Evolutionary conservation across 2,113 vertebrate species (phyloP).

Genomic region (Salvelinus fontinalis): DNA sequence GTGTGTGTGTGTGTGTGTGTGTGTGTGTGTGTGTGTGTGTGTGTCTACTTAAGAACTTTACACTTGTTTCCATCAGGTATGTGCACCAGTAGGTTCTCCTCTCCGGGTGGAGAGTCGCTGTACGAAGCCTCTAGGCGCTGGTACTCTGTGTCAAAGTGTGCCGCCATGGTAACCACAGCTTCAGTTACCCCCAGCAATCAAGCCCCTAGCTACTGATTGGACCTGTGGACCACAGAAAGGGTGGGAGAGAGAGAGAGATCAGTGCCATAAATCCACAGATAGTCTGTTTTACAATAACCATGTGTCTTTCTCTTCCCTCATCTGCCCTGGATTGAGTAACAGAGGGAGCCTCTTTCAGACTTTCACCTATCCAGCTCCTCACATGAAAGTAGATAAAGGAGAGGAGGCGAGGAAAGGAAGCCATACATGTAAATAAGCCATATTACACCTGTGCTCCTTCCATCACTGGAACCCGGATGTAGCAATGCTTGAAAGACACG

Average conservation of each 20-base stretch:
- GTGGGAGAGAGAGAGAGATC: neutral
- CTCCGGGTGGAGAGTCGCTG: slow-evolving; percentile 91
- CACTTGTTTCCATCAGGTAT: slow-evolving; percentile 93
- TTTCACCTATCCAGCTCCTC: too few relatives aligned
- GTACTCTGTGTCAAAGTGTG: slow-evolving; percentile 93
- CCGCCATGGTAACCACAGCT: slow-evolving; percentile 80
- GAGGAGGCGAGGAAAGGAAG: too few relatives aligned
- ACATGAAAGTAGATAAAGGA: too few relatives aligned
- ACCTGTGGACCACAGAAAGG: neutral
- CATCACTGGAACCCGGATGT: too few relatives aligned
- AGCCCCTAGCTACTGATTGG: slow-evolving; percentile 50
- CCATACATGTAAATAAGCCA: too few relatives aligned
- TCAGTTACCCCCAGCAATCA: slow-evolving; percentile 34
- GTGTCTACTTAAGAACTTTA: slow-evolving; percentile 55
- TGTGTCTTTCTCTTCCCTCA: too few relatives aligned
- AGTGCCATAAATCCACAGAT: too few relatives aligned
- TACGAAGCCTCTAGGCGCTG: slow-evolving; percentile 93
- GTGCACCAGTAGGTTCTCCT: slow-evolving; percentile 89
- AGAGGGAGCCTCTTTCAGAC: too few relatives aligned
- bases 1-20: slow-evolving; percentile 3
- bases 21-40: slow-evolving; percentile 1
- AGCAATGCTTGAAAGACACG: too few relatives aligned
- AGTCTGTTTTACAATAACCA: too few relatives aligned
- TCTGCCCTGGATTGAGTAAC: too few relatives aligned
- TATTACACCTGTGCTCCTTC: too few relatives aligned